These are phyloP conservation scores for Plectropomus leopardus DNA, from an alignment of 2,113 vertebrate genomes.

Conservation along the genomic window DNA sequence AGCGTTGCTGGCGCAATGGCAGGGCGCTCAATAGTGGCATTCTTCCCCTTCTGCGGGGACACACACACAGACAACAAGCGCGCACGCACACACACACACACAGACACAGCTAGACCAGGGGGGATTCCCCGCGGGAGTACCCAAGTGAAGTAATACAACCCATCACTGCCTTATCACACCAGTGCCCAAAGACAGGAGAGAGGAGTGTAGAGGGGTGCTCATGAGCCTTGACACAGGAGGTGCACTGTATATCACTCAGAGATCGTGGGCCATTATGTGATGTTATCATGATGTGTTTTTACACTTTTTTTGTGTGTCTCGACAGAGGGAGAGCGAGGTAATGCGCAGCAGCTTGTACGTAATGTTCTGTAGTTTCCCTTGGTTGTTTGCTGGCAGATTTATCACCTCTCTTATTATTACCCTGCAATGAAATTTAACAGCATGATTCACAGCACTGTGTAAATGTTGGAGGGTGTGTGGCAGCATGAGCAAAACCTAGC, in stretches of 20 bases:
- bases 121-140: slow-evolving; percentile 80
- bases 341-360: slow-evolving; percentile 23
- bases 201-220: slow-evolving; percentile 68
- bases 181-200: slow-evolving; percentile 81
- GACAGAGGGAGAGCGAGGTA: background rate
- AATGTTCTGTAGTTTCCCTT: slow-evolving; percentile 36
- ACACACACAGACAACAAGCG: slow-evolving; percentile 45
- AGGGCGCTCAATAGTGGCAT: slow-evolving; percentile 80
- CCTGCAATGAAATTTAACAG: slow-evolving; percentile 41
- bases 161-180: slow-evolving; percentile 81
- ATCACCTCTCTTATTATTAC: slow-evolving; percentile 30
- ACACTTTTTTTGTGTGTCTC: slow-evolving; percentile 25
- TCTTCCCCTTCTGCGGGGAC: slow-evolving; percentile 74
- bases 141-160: slow-evolving; percentile 78
- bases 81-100: slow-evolving; percentile 25
- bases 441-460: slow-evolving; percentile 28
- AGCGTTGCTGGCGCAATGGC: slow-evolving; percentile 73
- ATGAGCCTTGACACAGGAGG: slow-evolving; percentile 61
- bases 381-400: slow-evolving; percentile 38
- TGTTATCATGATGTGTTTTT: slow-evolving; percentile 50
- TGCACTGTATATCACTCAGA: slow-evolving; percentile 57
- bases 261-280: slow-evolving; percentile 52
- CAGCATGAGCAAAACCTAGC: slow-evolving; percentile 13
- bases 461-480: slow-evolving; percentile 18
- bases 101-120: slow-evolving; percentile 54